phyloP scores from a whole-genome alignment of 1,140 invertebrate genomes.

The Tetragnatha versicolor region DNA sequence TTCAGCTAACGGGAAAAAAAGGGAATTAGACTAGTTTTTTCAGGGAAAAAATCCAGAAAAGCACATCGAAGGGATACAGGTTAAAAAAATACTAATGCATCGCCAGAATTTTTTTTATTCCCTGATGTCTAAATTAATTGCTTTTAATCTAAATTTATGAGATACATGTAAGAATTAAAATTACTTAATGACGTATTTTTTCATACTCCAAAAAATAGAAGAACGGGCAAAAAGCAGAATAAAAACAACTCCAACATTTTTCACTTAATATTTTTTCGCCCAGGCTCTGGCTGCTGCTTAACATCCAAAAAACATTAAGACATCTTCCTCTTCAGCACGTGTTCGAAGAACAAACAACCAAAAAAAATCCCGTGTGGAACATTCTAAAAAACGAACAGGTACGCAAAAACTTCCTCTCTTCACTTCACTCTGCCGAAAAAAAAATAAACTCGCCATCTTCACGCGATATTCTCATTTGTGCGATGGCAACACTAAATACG shows the following conservation, averaged over 20 bases:
- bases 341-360: conserved; percentile 18
- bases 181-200: conserved; percentile 54
- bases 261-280: conserved; percentile 18
- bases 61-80: no score
- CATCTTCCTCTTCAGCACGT: conserved; percentile 11
- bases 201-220: not conserved
- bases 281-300: conserved; percentile 9
- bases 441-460: conserved; percentile 9
- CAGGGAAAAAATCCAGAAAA: not conserved
- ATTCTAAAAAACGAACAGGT: not conserved
- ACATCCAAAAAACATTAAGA: conserved; percentile 52
- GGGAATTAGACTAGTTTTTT: no score
- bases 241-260: conserved; percentile 7
- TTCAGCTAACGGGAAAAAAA: no score
- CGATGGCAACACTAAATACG: not conserved
- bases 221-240: not conserved
- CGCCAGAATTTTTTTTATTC: conserved; percentile 24
- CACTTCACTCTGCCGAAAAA: conserved; percentile 6
- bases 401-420: conserved; percentile 18
- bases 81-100: conserved; percentile 46
- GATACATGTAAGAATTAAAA: conserved; percentile 52
- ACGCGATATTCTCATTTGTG: conserved; percentile 33
- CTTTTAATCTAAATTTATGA: conserved; percentile 55
- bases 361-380: conserved; percentile 8
- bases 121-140: conserved; percentile 48